A percentile compares a stretch with the other conserved stretches of the same genome.
Conservation (phyloP, 2,888 invertebrate genomes). For the Monochamus alternatus region DNA sequence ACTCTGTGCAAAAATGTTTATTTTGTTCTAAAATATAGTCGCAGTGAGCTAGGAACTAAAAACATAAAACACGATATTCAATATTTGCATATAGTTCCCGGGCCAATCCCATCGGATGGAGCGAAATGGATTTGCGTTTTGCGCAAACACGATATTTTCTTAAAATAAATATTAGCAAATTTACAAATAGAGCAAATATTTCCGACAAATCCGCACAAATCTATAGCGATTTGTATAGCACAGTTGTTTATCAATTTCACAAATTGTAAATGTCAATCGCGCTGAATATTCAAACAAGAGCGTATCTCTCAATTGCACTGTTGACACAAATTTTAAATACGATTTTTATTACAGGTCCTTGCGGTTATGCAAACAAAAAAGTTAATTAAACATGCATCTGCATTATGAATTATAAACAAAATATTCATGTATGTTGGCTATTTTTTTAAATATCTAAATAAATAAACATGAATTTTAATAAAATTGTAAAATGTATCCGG, state of each 20-base stretch:
- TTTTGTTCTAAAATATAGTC: too few species aligned
- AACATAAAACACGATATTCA: too few species aligned
- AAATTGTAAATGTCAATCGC: conserved; percentile 41
- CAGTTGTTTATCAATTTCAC: conserved; percentile 36
- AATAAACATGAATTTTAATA: conserved; percentile 5
- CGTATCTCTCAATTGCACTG: conserved; percentile 47
- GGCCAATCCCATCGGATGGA: conserved; percentile 9
- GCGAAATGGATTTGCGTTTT: conserved; percentile 1
- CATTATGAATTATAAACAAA: conserved; percentile 44
- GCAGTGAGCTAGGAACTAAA: too few species aligned
- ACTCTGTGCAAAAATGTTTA: neutral
- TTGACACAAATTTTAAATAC: conserved; percentile 45
- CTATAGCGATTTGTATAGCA: conserved; percentile 16
- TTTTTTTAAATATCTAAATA: neutral
- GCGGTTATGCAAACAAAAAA: conserved; percentile 41
- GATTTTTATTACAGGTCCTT: conserved; percentile 37
- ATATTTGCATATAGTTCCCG: conserved; percentile 2
- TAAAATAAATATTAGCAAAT: conserved; percentile 24
- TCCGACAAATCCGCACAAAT: conserved; percentile 7
- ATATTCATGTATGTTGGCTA: neutral
- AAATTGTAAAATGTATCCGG: neutral
- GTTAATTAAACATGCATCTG: conserved; percentile 42
- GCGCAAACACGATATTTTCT: conserved; percentile 17
- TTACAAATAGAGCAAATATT: conserved; percentile 8
- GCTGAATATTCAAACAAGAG: conserved; percentile 46